Base-by-base conservation (phyloP, 2,888 invertebrate species). In the Scaptomyza flava region DNA sequence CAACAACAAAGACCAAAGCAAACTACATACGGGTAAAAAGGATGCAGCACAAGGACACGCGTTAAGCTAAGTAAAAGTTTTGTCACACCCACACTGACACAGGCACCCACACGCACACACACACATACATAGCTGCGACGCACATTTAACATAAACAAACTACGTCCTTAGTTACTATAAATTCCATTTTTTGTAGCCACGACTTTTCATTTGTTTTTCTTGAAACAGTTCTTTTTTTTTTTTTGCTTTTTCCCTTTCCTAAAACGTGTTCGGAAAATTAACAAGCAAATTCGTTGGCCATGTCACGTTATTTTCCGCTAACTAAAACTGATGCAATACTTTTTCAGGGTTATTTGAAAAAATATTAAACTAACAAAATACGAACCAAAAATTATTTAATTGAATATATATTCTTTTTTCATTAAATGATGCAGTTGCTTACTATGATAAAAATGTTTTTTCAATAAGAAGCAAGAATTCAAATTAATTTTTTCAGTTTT, bases 121-220 rank as follows among this genome's bases (percentile, higher is more conserved):
- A 20, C 50, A 60, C 65, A 60, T 30, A 45, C 57, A 20, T 70
- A 60, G 46, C 41, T 68, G 60, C 42, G 51, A 47, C 51, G 61
- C 52, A 61, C 68, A 65, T 75, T 76, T 72, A 83, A 81, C 78
- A 79, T 83, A 83, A 86, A 86, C 84, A 74, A 83, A 72, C 75
- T 78, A 50, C 66, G 38, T 34, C 62, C 34, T 57, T 64, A 73
- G 74, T 68, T 68, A 47, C 63, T 45, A 30, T 34, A 60, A 31
- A 27, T 36, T 53, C 54, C 3, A 0, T 9, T 43, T 20, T 46
- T 34, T 17, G 12, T 33, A 27, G 52, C 63, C 68, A 68, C 62
- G 57, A 77, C 53, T 79, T 77, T 54, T 48, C 23, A 61, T 72
- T 77, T 68, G 63, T 58, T 72, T 66, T 47, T 42, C 56, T 51